Conservation (phyloP, 2,797 vertebrate genomes). For the Hapalemur alaotrensis region DNA sequence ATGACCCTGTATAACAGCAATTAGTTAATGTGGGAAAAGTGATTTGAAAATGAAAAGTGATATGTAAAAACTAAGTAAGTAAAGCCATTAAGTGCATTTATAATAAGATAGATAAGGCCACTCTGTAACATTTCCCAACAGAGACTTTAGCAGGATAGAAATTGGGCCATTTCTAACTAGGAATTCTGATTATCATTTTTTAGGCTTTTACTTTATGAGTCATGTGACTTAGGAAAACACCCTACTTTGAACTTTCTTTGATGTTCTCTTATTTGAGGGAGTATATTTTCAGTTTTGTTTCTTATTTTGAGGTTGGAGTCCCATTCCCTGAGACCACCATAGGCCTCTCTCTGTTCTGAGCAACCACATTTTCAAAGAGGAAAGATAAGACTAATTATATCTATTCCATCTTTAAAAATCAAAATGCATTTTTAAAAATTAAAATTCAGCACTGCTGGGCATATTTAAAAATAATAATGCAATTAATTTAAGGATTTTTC, state of each 20-base stretch:
- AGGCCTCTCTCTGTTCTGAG: background rate
- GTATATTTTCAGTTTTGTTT: background rate
- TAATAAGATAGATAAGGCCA: background rate
- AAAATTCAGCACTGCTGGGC: background rate
- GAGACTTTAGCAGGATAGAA: background rate
- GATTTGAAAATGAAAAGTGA: slow-evolving; percentile 46
- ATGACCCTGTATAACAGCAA: background rate
- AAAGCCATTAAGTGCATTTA: background rate
- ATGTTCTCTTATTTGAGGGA: background rate
- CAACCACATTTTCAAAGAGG: background rate
- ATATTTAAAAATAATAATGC: background rate
- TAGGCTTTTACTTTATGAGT: background rate
- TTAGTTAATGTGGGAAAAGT: slow-evolving; percentile 7
- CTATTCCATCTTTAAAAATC: background rate
- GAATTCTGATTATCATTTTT: background rate
- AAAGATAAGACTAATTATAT: background rate
- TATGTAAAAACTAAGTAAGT: background rate
- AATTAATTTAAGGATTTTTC: background rate
- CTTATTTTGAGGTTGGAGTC: background rate
- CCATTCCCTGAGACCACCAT: background rate
- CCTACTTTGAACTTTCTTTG: slow-evolving; percentile 2
- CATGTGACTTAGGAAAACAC: background rate
- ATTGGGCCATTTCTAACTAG: background rate
- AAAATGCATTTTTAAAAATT: background rate
- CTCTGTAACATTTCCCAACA: background rate